Conservation (phyloP, 2,797 vertebrate species). For the Esox masquinongy region DNA sequence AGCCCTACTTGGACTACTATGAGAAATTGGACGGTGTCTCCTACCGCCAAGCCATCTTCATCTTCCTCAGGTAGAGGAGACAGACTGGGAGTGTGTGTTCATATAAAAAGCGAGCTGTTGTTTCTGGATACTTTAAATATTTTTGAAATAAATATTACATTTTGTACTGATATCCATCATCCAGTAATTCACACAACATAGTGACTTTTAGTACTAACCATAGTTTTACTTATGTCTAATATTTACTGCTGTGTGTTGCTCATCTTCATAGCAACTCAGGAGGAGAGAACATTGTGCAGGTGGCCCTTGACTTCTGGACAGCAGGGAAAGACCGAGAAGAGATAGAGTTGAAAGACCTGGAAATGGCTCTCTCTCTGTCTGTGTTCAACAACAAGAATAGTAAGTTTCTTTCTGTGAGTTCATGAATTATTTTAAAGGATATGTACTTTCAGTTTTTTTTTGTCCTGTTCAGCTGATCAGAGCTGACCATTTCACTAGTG, state of each 20-base stretch:
- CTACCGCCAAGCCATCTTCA: constrained; percentile 88
- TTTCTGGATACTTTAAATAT: neutral
- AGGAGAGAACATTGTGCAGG: constrained; percentile 82
- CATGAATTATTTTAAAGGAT: no score
- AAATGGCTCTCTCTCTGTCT: constrained; percentile 74
- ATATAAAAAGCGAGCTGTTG: neutral
- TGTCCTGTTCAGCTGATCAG: no score
- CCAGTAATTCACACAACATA: neutral
- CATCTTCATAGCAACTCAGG: constrained; percentile 82
- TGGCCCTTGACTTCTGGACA: constrained; percentile 86
- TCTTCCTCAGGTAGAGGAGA: constrained; percentile 86
- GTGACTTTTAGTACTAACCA: neutral
- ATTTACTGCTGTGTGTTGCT: neutral
- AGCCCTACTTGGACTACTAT: constrained; percentile 89
- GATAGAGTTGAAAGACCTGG: constrained; percentile 85
- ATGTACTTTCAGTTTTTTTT: no score
- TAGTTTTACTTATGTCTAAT: neutral
- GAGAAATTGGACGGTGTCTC: constrained; percentile 85
- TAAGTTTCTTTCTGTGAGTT: constrained; percentile 63
- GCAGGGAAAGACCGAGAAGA: constrained; percentile 78
- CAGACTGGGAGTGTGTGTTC: neutral
- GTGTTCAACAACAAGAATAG: constrained; percentile 92
- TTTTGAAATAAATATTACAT: neutral
- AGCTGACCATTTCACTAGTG: no score
- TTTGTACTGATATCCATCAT: neutral